phyloP scores from a whole-genome alignment of 2,113 vertebrate species.

The Mobula hypostoma region DNA sequence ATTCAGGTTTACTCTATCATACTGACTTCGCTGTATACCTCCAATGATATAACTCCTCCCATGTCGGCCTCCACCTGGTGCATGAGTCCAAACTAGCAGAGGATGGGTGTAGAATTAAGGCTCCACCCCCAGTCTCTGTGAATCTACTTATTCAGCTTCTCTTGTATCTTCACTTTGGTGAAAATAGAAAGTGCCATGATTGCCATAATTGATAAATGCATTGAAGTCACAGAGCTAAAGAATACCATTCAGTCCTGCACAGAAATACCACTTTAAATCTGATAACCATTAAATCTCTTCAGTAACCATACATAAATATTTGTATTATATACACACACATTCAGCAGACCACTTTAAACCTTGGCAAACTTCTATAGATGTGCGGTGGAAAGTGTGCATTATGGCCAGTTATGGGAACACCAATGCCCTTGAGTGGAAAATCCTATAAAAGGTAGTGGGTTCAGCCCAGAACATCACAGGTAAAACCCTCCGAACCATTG shows the following conservation, averaged over 20 bases:
- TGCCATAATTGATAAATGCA: neutral
- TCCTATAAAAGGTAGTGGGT: too few relatives aligned
- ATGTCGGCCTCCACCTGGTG: neutral
- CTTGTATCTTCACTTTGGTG: neutral
- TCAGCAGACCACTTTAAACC: too few relatives aligned
- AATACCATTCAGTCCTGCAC: neutral
- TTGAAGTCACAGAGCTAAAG: neutral
- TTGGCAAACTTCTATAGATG: too few relatives aligned
- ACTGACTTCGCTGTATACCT: neutral
- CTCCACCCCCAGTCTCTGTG: neutral
- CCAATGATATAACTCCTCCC: neutral
- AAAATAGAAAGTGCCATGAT: neutral
- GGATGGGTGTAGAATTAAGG: neutral
- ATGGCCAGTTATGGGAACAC: too few relatives aligned
- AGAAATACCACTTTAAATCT: neutral
- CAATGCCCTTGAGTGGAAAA: too few relatives aligned
- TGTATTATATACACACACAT: neutral
- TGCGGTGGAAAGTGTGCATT: too few relatives aligned
- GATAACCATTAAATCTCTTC: neutral
- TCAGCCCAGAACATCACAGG: too few relatives aligned
- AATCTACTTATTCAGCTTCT: neutral
- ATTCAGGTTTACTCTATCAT: too few relatives aligned
- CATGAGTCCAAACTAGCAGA: neutral
- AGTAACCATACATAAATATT: neutral
- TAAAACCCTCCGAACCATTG: too few relatives aligned